phyloP scores from a whole-genome alignment of 2,113 vertebrate species.

The Holacanthus passer region DNA sequence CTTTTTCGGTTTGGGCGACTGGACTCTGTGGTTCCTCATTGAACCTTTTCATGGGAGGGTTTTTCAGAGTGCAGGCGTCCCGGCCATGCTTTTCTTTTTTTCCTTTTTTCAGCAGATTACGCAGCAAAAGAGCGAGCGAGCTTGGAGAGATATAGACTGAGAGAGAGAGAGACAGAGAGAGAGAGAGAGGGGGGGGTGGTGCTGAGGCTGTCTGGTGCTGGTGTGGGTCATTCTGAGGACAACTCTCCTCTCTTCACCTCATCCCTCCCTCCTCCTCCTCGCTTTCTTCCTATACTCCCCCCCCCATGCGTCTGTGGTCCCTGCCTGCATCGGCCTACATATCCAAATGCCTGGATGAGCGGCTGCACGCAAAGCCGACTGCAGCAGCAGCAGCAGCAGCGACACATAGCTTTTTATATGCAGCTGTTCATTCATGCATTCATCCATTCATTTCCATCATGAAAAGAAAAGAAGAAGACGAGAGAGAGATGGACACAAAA shows the following conservation, averaged over 20 bases:
- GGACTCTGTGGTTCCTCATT: not conserved
- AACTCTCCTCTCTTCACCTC: conserved; percentile 58
- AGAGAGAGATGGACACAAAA: not conserved
- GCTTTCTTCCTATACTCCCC: not conserved
- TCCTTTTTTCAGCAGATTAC: conserved; percentile 55
- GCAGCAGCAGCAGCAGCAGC: not conserved
- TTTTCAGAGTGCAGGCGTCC: conserved; percentile 36
- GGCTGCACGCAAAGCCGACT: conserved; percentile 33
- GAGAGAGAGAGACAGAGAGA: not conserved
- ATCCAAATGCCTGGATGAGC: conserved; percentile 26
- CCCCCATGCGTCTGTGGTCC: not conserved
- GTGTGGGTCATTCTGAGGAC: conserved; percentile 75
- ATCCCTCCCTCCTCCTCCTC: not conserved
- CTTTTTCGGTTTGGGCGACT: no score
- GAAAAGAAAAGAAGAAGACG: not conserved
- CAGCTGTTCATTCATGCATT: conserved; percentile 24
- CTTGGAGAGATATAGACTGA: conserved; percentile 1
- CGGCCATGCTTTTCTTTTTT: not conserved
- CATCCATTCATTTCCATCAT: not conserved
- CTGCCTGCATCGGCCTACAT: conserved; percentile 60
- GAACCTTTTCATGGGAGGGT: not conserved
- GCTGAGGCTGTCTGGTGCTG: conserved; percentile 60
- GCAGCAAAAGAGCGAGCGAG: conserved; percentile 57
- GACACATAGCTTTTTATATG: not conserved
- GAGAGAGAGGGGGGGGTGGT: not conserved